phyloP scores from a whole-genome alignment of 2,113 vertebrate genomes.

The Lontra canadensis region DNA sequence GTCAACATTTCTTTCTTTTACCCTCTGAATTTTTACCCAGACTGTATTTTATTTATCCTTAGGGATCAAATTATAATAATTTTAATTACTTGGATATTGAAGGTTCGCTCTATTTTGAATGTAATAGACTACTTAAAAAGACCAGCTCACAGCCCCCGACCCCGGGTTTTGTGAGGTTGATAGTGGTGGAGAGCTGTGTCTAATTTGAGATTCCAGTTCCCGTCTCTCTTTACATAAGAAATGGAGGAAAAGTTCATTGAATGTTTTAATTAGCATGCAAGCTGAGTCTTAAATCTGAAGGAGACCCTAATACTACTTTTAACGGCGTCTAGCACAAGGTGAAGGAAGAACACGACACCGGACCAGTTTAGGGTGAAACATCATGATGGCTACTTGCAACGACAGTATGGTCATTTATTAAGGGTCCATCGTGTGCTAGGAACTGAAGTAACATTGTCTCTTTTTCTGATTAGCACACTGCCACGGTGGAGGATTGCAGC shows the following conservation, averaged over 20 bases:
- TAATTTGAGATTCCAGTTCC: constrained; percentile 48
- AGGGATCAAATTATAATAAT: constrained; percentile 22
- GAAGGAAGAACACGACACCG: constrained; percentile 37
- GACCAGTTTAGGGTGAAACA: neutral
- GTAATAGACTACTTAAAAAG: neutral
- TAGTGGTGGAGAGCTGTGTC: neutral
- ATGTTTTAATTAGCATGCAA: constrained; percentile 57
- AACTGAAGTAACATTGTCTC: neutral
- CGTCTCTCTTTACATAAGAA: constrained; percentile 53
- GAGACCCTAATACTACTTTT: constrained; percentile 48
- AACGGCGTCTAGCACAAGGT: constrained; percentile 5
- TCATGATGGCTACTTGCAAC: neutral
- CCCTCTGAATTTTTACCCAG: neutral
- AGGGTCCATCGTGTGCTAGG: neutral
- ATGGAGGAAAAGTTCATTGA: constrained; percentile 63
- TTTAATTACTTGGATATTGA: constrained; percentile 53
- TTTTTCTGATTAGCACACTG: constrained; percentile 14
- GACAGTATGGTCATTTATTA: neutral
- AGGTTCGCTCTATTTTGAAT: constrained; percentile 33
- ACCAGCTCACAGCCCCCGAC: neutral
- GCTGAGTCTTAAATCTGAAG: constrained; percentile 56
- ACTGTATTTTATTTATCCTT: constrained; percentile 28
- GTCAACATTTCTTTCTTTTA: neutral
- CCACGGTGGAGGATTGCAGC: constrained; percentile 42
- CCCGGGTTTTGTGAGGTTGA: neutral